Conservation (phyloP, 2,797 vertebrate species). For the Rhyacichthys aspro region DNA sequence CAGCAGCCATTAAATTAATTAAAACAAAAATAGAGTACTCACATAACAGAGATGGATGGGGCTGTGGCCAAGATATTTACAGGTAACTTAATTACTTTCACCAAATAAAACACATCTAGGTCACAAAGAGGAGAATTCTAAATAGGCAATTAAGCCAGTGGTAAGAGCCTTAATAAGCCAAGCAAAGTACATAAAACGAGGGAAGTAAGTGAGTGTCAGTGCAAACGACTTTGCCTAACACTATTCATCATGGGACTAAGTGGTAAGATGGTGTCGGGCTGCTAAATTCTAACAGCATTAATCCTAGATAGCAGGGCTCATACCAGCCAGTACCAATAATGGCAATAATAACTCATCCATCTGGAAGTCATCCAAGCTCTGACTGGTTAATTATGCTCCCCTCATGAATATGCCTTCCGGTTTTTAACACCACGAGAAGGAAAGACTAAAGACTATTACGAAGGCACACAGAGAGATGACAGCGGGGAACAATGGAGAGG, state of each 20-base stretch:
- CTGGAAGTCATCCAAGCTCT: constrained; percentile 76
- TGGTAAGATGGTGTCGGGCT: constrained; percentile 78
- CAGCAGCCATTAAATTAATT: constrained; percentile 78
- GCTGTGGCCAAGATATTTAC: constrained; percentile 76
- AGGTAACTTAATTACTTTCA: constrained; percentile 83
- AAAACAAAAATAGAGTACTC: constrained; percentile 71
- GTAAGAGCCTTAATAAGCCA: constrained; percentile 79
- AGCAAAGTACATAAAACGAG: constrained; percentile 79
- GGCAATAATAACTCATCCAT: constrained; percentile 81
- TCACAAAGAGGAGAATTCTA: constrained; percentile 81
- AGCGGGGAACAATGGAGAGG: constrained; percentile 46
- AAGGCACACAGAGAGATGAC: constrained; percentile 31
- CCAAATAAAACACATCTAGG: constrained; percentile 83
- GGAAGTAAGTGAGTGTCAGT: constrained; percentile 77
- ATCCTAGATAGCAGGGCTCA: constrained; percentile 75
- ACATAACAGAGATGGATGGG: constrained; percentile 77
- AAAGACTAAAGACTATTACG: constrained; percentile 41
- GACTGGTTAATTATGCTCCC: constrained; percentile 79
- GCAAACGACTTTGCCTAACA: constrained; percentile 78
- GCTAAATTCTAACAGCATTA: constrained; percentile 82
- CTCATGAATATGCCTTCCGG: constrained; percentile 78
- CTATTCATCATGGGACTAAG: constrained; percentile 82
- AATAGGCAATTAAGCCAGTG: constrained; percentile 79
- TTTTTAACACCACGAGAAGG: constrained; percentile 61
- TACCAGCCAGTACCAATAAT: constrained; percentile 82